Conservation (phyloP, 2,113 vertebrate genomes). For the Podarcis muralis region DNA sequence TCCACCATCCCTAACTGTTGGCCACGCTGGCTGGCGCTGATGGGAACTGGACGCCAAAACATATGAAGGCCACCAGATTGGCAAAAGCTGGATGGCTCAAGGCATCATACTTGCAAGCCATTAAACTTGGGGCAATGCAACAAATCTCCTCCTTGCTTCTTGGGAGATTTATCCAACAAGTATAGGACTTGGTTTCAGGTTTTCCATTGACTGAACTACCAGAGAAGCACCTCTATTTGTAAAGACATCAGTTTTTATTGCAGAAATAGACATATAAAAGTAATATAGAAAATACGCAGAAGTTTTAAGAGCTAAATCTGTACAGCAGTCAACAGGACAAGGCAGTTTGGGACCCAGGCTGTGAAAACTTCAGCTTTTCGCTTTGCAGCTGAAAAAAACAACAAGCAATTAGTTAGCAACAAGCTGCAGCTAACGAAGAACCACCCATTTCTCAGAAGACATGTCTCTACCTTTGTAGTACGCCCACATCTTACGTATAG, state of each 20-base stretch:
- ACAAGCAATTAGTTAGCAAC: not conserved
- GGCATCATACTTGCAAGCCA: not conserved
- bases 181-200: no score
- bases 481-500: no score
- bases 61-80: not conserved
- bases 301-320: not conserved
- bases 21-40: not conserved
- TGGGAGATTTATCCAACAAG: no score
- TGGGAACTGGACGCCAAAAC: not conserved
- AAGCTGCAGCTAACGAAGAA: not conserved
- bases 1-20: no score
- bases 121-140: not conserved
- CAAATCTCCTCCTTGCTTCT: not conserved
- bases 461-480: no score
- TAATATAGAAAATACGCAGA: not conserved
- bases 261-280: not conserved
- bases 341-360: not conserved
- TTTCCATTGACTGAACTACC: not conserved
- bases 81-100: not conserved
- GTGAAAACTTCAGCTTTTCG: not conserved
- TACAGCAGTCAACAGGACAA: not conserved
- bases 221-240: not conserved
- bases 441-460: no score
- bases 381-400: not conserved
- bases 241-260: not conserved